These are phyloP conservation scores for Poeciliopsis occidentalis DNA, from an alignment of 2,113 vertebrate species.

Conservation along the genomic window DNA sequence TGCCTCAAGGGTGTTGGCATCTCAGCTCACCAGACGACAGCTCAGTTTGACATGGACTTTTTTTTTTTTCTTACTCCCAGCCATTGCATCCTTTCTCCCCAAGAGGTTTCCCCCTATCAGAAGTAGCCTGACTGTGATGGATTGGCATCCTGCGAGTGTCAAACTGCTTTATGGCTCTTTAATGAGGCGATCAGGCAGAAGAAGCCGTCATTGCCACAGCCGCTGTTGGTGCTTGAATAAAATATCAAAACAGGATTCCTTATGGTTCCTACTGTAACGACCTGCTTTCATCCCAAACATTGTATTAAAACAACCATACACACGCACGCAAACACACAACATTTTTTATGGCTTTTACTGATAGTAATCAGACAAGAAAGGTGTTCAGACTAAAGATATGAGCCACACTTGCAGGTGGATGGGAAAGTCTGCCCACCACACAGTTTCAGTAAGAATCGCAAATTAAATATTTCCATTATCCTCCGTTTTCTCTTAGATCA, in stretches of 20 bases:
- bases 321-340: no score
- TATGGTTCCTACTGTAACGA: slow-evolving; percentile 35
- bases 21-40: slow-evolving; percentile 72
- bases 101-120: slow-evolving; percentile 61
- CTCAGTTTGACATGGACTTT: slow-evolving; percentile 69
- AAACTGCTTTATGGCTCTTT: slow-evolving; percentile 78
- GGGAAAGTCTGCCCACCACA: no score
- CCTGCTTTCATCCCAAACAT: neutral
- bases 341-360: no score
- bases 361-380: no score
- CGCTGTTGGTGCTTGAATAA: slow-evolving; percentile 56
- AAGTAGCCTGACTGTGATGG: slow-evolving; percentile 77
- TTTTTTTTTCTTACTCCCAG: slow-evolving; percentile 44
- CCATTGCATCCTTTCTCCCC: slow-evolving; percentile 63
- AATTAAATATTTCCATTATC: slow-evolving; percentile 23
- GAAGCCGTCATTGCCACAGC: slow-evolving; percentile 37
- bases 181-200: slow-evolving; percentile 76
- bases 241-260: slow-evolving; percentile 73
- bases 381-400: no score
- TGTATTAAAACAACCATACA: slow-evolving; percentile 5
- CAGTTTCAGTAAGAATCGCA: neutral
- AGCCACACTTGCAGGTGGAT: no score
- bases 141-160: slow-evolving; percentile 79
- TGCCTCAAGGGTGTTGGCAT: slow-evolving; percentile 76
- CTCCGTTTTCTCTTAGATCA: neutral